phyloP scores from a whole-genome alignment of 2,888 invertebrate genomes.

The Herminia tarsipennalis region DNA sequence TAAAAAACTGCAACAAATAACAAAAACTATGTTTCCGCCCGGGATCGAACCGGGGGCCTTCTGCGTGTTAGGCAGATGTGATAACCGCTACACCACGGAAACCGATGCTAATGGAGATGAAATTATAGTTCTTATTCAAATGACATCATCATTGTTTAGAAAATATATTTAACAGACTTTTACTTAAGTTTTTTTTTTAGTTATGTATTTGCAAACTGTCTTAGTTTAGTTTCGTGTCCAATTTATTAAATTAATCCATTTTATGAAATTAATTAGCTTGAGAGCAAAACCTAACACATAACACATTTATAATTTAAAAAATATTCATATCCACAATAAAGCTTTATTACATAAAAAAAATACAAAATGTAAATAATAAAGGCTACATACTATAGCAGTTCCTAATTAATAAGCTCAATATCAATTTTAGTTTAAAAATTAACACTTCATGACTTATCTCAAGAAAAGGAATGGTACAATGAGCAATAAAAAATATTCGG shows the following conservation, averaged over 20 bases:
- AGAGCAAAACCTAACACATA: not conserved
- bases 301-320: not conserved
- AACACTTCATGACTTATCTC: not conserved
- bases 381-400: slow-evolving; percentile 16
- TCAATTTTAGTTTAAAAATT: too few relatives aligned
- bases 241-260: too few relatives aligned
- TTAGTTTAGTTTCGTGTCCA: too few relatives aligned
- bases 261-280: too few relatives aligned
- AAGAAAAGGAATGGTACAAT: slow-evolving; percentile 2
- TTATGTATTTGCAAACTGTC: too few relatives aligned
- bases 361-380: slow-evolving; percentile 40
- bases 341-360: slow-evolving; percentile 41
- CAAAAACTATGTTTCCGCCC: slow-evolving; percentile 89
- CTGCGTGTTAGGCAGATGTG: slow-evolving; percentile 97
- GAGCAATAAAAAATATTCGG: not conserved
- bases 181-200: too few relatives aligned
- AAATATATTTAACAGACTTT: too few relatives aligned
- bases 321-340: slow-evolving; percentile 26
- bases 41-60: slow-evolving; percentile 96
- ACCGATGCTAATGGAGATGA: too few relatives aligned
- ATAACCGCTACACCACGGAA: slow-evolving; percentile 96
- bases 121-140: too few relatives aligned
- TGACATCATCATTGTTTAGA: too few relatives aligned
- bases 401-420: slow-evolving; percentile 33
- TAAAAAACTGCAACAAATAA: too few relatives aligned